phyloP scores from a whole-genome alignment of 37 sponge, comb jelly and placozoan species.

The Chondrilla cf. caribensis region DNA sequence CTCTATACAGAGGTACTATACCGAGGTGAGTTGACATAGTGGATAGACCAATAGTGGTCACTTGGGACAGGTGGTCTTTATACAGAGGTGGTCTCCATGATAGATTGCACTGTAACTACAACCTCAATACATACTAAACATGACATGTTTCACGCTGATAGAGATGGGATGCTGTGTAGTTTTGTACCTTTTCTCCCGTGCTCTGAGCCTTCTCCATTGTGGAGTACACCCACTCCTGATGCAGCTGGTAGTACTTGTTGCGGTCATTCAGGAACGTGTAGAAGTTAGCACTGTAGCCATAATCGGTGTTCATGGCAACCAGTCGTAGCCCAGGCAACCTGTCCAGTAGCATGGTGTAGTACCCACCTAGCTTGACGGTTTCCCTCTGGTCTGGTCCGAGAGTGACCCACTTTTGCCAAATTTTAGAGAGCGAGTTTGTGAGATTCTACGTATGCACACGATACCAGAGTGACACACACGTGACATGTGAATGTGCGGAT shows the following conservation, averaged over 20 bases:
- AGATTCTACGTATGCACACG: too few species aligned
- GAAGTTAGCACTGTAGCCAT: slow-evolving; percentile 64
- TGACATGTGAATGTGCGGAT: not conserved
- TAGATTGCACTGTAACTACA: too few species aligned
- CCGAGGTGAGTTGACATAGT: too few species aligned
- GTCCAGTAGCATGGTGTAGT: slow-evolving; percentile 54
- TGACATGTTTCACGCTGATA: too few species aligned
- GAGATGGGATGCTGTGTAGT: too few species aligned
- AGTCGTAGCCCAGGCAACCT: slow-evolving; percentile 44
- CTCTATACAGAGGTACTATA: too few species aligned
- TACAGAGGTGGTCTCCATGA: too few species aligned
- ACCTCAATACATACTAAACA: too few species aligned
- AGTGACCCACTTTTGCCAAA: slow-evolving; percentile 55
- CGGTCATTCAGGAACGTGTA: slow-evolving; percentile 61
- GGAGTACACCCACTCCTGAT: slow-evolving; percentile 52
- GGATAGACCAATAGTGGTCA: too few species aligned
- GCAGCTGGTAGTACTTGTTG: slow-evolving; percentile 22
- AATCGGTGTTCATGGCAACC: slow-evolving; percentile 69
- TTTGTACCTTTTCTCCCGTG: slow-evolving; percentile 62
- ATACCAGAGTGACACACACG: not conserved
- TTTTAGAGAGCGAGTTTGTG: slow-evolving; percentile 30
- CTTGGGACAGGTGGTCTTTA: too few species aligned
- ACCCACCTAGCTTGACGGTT: slow-evolving; percentile 53
- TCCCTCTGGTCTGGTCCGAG: slow-evolving; percentile 28
- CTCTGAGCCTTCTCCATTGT: slow-evolving; percentile 37